A percentile compares a stretch with the other conserved stretches of the same genome.
phyloP scores from a whole-genome alignment of 2,113 vertebrate species.

The Microcebus lehilahytsara region DNA sequence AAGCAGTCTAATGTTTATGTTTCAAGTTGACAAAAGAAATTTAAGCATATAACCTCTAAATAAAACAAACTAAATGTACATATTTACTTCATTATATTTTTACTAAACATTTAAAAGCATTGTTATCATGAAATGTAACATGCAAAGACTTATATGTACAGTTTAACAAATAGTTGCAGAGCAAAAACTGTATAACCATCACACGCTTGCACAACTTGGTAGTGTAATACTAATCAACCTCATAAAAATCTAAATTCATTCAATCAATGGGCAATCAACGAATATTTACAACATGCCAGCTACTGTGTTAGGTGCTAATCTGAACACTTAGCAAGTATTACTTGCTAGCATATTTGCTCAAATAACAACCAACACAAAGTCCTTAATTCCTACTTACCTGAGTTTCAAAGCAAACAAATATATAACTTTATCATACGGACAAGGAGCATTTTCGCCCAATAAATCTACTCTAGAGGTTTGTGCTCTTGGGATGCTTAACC shows the following conservation, averaged over 20 bases:
- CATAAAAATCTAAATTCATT: not conserved
- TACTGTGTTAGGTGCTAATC: not conserved
- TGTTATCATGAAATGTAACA: slow-evolving; percentile 42
- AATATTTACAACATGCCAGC: not conserved
- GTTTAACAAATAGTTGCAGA: not conserved
- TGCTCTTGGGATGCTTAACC: slow-evolving; percentile 53
- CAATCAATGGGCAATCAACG: not conserved
- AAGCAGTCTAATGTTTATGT: slow-evolving; percentile 64
- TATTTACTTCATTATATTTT: slow-evolving; percentile 22
- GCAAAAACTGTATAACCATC: not conserved
- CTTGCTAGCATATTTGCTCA: not conserved
- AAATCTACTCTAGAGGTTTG: slow-evolving; percentile 63
- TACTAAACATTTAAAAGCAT: slow-evolving; percentile 37
- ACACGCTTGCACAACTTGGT: not conserved
- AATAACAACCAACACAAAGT: not conserved
- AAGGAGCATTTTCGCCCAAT: slow-evolving; percentile 76
- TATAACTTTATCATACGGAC: slow-evolving; percentile 78
- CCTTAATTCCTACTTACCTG: slow-evolving; percentile 54
- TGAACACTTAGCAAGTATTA: not conserved
- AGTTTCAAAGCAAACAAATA: slow-evolving; percentile 65
- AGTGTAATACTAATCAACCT: not conserved
- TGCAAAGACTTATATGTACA: not conserved
- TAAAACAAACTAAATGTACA: slow-evolving; percentile 41
- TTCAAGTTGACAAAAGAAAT: slow-evolving; percentile 66
- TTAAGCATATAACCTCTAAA: slow-evolving; percentile 47